These are phyloP conservation scores for Rhipidura dahli DNA, from an alignment of 2,113 vertebrate species.

Conservation along the genomic window DNA sequence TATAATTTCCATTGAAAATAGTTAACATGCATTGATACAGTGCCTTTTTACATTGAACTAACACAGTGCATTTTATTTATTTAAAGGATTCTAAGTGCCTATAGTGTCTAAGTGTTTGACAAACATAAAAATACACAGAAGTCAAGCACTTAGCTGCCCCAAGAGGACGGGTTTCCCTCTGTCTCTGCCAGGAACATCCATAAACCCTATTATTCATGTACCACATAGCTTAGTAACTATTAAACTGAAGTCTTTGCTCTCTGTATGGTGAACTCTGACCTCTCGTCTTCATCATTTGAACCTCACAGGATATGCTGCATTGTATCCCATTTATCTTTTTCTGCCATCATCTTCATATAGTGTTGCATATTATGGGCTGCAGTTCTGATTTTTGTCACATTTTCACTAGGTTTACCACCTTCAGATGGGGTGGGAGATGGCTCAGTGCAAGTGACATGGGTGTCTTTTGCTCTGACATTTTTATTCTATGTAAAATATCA, in stretches of 20 bases:
- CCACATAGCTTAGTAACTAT: not conserved
- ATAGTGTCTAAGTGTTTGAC: constrained; percentile 44
- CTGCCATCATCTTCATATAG: not conserved
- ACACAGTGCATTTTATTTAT: constrained; percentile 57
- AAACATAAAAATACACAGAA: constrained; percentile 54
- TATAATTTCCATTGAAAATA: constrained; percentile 3
- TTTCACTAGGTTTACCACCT: not conserved
- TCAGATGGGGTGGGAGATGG: not conserved
- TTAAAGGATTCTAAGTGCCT: constrained; percentile 62
- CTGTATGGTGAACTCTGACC: not conserved
- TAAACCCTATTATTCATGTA: constrained; percentile 23
- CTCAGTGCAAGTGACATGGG: not conserved
- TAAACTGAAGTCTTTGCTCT: constrained; percentile 2
- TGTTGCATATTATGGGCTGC: not conserved
- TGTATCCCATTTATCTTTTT: not conserved
- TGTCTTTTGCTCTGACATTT: not conserved
- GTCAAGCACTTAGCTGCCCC: constrained; percentile 57
- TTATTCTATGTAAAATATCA: not conserved
- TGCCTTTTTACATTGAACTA: constrained; percentile 24
- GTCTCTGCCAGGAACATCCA: constrained; percentile 36
- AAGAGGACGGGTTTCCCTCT: constrained; percentile 15
- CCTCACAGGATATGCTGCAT: not conserved
- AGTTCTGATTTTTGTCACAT: not conserved
- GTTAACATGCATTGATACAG: constrained; percentile 31
- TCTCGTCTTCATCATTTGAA: not conserved